Conservation (phyloP, 2,113 vertebrate species). For the Sander lucioperca region DNA sequence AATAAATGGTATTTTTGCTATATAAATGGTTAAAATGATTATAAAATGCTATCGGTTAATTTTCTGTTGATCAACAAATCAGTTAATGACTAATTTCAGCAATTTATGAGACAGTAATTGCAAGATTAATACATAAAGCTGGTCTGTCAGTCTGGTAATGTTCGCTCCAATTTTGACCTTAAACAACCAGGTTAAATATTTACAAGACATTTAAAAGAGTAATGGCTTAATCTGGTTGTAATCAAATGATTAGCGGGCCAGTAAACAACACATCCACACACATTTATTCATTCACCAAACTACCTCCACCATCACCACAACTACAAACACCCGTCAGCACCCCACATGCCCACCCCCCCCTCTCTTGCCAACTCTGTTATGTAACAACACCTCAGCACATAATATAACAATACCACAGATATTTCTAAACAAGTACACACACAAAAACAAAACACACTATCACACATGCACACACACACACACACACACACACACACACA, state of each 20-base stretch:
- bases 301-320: background rate
- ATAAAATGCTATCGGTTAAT: background rate
- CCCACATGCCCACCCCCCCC: conserved; percentile 43
- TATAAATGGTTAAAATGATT: background rate
- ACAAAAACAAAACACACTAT: conserved; percentile 34
- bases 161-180: background rate
- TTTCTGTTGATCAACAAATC: background rate
- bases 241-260: conserved; percentile 7
- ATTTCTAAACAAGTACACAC: conserved; percentile 51
- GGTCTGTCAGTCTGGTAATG: background rate
- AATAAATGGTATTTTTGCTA: background rate
- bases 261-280: conserved; percentile 3
- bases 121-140: background rate
- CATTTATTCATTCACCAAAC: conserved; percentile 16
- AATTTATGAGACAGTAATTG: background rate
- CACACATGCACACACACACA: background rate
- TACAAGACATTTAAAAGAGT: background rate
- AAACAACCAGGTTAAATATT: background rate
- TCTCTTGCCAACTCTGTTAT: conserved; percentile 55
- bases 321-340: conserved; percentile 25
- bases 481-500: conserved; percentile 5
- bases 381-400: conserved; percentile 67
- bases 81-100: background rate
- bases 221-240: conserved; percentile 14
- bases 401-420: conserved; percentile 64